Evolutionary conservation across 2,888 invertebrate species (phyloP).

Genomic region (Phaonia tiefii): DNA sequence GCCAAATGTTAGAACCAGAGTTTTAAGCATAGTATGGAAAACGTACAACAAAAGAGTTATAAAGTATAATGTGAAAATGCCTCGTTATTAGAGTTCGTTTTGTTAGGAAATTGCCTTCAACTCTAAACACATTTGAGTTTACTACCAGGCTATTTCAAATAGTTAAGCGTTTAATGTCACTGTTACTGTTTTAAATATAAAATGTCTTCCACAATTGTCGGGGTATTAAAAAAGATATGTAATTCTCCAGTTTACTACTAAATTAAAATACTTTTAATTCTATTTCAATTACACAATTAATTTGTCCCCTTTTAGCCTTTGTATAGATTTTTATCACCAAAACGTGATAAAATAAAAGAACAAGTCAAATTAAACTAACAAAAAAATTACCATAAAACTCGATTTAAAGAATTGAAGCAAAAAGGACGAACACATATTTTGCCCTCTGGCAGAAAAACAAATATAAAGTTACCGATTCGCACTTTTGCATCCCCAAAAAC

Average conservation of each 20-base stretch:
- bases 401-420: conserved; percentile 35
- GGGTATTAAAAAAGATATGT: too few relatives aligned
- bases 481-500: conserved; percentile 27
- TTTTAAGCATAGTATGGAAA: too few relatives aligned
- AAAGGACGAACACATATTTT: background rate
- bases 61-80: too few relatives aligned
- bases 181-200: too few relatives aligned
- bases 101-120: too few relatives aligned
- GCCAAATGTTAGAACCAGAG: too few relatives aligned
- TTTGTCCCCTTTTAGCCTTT: conserved; percentile 42
- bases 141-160: too few relatives aligned
- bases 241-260: background rate
- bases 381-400: conserved; percentile 47
- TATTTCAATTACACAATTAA: conserved; percentile 60
- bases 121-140: too few relatives aligned
- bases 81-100: too few relatives aligned
- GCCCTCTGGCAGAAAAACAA: conserved; percentile 31
- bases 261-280: conserved; percentile 39
- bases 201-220: too few relatives aligned
- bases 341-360: conserved; percentile 46
- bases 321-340: conserved; percentile 62
- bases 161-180: too few relatives aligned
- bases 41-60: too few relatives aligned
- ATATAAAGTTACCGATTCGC: conserved; percentile 1
- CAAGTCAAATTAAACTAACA: conserved; percentile 26